Evolutionary conservation across 2,888 invertebrate species (phyloP), one percentile per base, ranked within the genome.

Genomic region (Saturnia pavonia): DNA sequence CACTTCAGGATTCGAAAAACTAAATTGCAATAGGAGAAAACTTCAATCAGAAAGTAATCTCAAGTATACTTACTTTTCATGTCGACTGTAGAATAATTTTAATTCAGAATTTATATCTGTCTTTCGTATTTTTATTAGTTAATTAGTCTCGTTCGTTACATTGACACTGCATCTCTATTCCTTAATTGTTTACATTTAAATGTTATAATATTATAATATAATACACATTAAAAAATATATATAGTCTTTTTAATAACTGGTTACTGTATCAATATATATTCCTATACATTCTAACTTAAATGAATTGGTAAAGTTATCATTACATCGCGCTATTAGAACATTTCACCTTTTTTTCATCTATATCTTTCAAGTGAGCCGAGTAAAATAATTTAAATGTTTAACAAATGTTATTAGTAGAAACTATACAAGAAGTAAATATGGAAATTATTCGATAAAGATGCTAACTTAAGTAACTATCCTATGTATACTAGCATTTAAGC

Each of bases 401-500:
- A 22, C n/a, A 54, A 22, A 51, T 2, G 8, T n/a, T 51, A 3
- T 51, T n/a, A 54, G 11, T 22, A 11, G 25, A 57, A 11, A 57
- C 68, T 73, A 68, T 69, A 63, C 27, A 51, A 54, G 54, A 27
- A 70, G 54, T 65, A 60, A 60, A 22, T 27, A 66, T 71, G 45
- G 67, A 69, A 70, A 70, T 65, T 69, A 69, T 72, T 74, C 70
- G 71, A 48, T 45, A 69, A 45, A 40, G n/a, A n/a, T 22, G n/a
- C 16, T 48, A 48, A 63, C 63, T 27, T 40, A 48, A 12, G 48
- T 22, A 16, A 65, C 48, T 57, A 51, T n/a, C 22, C 19, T 11
- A 75, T 82, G 82, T 85, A 83, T 84, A 86, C 86, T 54, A 51
- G 22, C 57, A 57, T 57, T 87, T 87, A 89, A 87, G 84, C 85